A percentile compares a stretch with the other conserved stretches of the same genome.
phyloP scores from a whole-genome alignment of 2,797 vertebrate species.

The Pangasius krempfi region DNA sequence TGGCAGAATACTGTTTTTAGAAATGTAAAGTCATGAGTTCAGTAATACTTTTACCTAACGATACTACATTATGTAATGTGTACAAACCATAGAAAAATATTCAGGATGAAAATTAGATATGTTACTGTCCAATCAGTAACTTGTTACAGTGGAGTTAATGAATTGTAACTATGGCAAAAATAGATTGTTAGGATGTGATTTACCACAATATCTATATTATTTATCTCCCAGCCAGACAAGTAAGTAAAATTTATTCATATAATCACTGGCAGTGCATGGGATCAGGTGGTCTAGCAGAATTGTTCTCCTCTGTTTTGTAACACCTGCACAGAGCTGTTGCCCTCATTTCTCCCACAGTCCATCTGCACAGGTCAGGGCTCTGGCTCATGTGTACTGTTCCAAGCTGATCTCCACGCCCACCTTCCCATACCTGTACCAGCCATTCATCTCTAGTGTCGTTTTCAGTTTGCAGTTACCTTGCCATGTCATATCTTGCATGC shows the following conservation, averaged over 20 bases:
- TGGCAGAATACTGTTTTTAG: neutral
- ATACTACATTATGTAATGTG: neutral
- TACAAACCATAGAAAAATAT: neutral
- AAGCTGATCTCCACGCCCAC: neutral
- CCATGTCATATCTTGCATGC: constrained; percentile 22
- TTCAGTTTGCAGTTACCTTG: constrained; percentile 10
- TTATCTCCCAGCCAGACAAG: neutral
- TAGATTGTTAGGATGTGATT: neutral
- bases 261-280: neutral
- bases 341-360: constrained; percentile 19
- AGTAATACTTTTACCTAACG: neutral
- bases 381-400: neutral
- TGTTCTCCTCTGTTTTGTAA: neutral
- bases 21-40: neutral
- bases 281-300: constrained; percentile 1
- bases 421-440: neutral
- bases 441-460: constrained; percentile 22
- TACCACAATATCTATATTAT: neutral
- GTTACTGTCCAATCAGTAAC: neutral
- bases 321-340: neutral
- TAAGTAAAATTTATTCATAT: constrained; percentile 16
- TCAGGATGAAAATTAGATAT: neutral
- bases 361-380: constrained; percentile 1
- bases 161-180: neutral
- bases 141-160: neutral